A percentile compares a stretch with the other conserved stretches of the same genome.
These are phyloP conservation scores for Venturia canescens DNA, from an alignment of 1,140 invertebrate genomes.

Conservation along the genomic window DNA sequence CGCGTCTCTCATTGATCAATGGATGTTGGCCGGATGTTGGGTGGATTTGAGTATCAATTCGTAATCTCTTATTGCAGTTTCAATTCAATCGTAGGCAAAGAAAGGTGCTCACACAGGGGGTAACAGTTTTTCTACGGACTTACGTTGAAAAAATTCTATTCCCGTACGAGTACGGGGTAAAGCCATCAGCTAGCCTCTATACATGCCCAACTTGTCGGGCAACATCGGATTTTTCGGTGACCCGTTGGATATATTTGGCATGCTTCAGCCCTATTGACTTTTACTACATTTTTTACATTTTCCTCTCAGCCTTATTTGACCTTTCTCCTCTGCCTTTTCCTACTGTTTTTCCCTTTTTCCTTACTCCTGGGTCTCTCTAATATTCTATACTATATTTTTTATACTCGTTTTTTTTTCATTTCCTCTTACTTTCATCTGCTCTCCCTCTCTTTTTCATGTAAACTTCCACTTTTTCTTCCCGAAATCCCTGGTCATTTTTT, in stretches of 20 bases:
- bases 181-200: slow-evolving; percentile 21
- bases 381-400: no score
- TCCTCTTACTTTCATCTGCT: not conserved
- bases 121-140: not conserved
- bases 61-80: not conserved
- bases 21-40: not conserved
- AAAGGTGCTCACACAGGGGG: not conserved
- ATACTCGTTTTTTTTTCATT: no score
- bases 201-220: not conserved
- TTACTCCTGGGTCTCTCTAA: no score
- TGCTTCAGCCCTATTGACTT: not conserved
- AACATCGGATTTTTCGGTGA: slow-evolving; percentile 20
- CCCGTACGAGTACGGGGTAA: slow-evolving; percentile 13
- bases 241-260: not conserved
- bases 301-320: not conserved
- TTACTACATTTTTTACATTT: not conserved
- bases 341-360: not conserved
- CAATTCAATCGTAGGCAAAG: not conserved
- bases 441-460: not conserved
- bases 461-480: no score
- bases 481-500: no score
- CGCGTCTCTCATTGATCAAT: no score
- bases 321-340: not conserved
- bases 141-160: slow-evolving; percentile 24
- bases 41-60: not conserved